These are phyloP conservation scores for Drosophila vallismaia DNA, from an alignment of 2,888 invertebrate species.

Conservation along the genomic window DNA sequence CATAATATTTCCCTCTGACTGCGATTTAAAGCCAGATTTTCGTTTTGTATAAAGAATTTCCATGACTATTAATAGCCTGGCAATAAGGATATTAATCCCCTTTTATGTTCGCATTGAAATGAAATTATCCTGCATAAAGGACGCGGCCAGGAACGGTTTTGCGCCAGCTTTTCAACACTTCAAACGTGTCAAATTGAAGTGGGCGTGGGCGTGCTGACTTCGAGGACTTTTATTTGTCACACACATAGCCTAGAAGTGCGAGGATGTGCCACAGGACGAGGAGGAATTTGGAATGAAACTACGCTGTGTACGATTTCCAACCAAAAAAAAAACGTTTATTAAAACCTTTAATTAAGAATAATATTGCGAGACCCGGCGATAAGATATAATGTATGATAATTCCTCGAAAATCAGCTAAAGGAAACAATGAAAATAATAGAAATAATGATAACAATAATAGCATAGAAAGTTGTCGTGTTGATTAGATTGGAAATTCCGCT, in stretches of 20 bases:
- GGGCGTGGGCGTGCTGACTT: conserved; percentile 32
- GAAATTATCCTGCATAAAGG: conserved; percentile 35
- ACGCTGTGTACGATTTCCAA: too few species aligned
- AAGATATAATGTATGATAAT: conserved; percentile 34
- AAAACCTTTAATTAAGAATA: conserved; percentile 18
- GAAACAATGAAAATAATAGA: too few species aligned
- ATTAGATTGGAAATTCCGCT: conserved; percentile 61
- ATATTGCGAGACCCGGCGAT: conserved; percentile 22
- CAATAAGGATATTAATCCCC: conserved; percentile 38
- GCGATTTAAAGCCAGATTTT: not conserved
- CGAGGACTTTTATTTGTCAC: conserved; percentile 46
- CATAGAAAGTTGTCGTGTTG: conserved; percentile 46
- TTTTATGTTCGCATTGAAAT: conserved; percentile 35
- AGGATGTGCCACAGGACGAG: not conserved
- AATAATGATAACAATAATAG: conserved; percentile 24
- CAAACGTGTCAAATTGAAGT: conserved; percentile 54
- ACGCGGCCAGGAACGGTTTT: conserved; percentile 27
- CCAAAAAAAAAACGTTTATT: too few species aligned
- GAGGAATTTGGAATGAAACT: not conserved
- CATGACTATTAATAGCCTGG: conserved; percentile 37
- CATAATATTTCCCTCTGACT: not conserved
- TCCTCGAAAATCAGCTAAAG: conserved; percentile 17
- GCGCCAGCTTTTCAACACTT: conserved; percentile 52
- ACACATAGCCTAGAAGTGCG: not conserved
- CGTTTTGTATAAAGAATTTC: conserved; percentile 8